phyloP scores from a whole-genome alignment of 1,140 invertebrate species.

The Druon quercuslanigerum region DNA sequence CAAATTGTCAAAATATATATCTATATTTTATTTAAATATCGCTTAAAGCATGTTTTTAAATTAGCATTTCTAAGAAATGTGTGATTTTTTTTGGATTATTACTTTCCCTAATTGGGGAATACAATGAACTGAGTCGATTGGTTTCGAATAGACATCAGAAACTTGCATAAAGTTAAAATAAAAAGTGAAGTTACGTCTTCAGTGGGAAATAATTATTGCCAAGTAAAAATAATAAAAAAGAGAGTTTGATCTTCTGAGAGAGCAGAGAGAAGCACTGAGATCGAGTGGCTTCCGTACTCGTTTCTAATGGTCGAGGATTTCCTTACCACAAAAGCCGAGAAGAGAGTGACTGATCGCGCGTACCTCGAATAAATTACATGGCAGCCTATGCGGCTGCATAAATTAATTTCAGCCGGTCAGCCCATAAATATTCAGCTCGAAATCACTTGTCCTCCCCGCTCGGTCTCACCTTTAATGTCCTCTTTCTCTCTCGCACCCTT shows the following conservation, averaged over 20 bases:
- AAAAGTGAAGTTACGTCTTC: too few species aligned
- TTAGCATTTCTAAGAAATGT: too few species aligned
- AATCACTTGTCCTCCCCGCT: slow-evolving; percentile 61
- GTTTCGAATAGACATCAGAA: not conserved
- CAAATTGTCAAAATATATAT: too few species aligned
- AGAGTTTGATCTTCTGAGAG: not conserved
- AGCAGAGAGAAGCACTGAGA: slow-evolving; percentile 30
- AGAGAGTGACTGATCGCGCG: slow-evolving; percentile 71
- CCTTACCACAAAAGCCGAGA: slow-evolving; percentile 69
- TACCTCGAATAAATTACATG: slow-evolving; percentile 73
- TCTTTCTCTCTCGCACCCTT: slow-evolving; percentile 41
- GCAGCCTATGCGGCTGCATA: slow-evolving; percentile 73
- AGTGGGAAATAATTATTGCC: too few species aligned
- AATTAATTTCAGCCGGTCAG: slow-evolving; percentile 72
- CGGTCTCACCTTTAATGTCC: slow-evolving; percentile 42
- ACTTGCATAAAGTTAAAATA: not conserved
- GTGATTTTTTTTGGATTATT: too few species aligned
- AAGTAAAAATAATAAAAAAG: not conserved
- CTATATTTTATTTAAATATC: too few species aligned
- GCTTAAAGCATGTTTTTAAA: too few species aligned
- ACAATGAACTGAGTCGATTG: too few species aligned
- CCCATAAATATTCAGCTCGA: slow-evolving; percentile 72
- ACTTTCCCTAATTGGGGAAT: too few species aligned
- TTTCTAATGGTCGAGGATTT: slow-evolving; percentile 64
- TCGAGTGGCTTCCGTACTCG: slow-evolving; percentile 57